Evolutionary conservation across 2,888 invertebrate species (phyloP), one percentile per base, ranked within the genome.

Genomic region (Drosophila mimica): DNA sequence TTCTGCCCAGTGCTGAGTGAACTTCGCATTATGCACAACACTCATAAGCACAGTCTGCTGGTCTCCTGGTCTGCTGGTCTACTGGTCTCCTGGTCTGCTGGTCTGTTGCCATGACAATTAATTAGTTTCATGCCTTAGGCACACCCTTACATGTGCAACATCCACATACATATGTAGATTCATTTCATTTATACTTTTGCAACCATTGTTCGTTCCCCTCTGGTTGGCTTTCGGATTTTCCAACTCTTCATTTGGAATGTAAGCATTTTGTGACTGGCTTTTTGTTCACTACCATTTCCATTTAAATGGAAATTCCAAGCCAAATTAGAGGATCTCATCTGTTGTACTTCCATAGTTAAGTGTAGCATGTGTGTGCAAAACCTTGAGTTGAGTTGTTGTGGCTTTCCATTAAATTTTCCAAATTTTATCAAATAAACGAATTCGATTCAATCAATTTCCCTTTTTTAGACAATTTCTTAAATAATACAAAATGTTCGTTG

Each of bases 21-120:
- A 36, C 49, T 56, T 56, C 69, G 65, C 53, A 75, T 57, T 28
- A n/a, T 74, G n/a, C 28, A 49, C 36, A 40, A 60, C 56, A 54
- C 66, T 63, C 67, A 80, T 80, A 80, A 76, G 64, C 61, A 76
- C 61, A 30, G 67, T 59, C 25, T 25, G 25, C 25, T 25, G 25
- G 25, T 25, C 25, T 25, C 25, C 25, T 25, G 25, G 25, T 25
- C 25, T 25, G 1, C 25, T 25, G 25, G 25, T 25, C 25, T 25
- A 2, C 25, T 25, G 25, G 25, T 25, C 25, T 25, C 25, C 25
- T 1, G 25, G 25, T 25, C 25, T 25, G 25, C 25, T 25, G 25
- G 15, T 15, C 46, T 64, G 62, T 13, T 48, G 40, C 17, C 62
- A 65, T 53, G 46, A 3, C 51, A 59, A 65, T 66, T 65, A 76